phyloP scores from a whole-genome alignment of 2,888 invertebrate genomes.

The Dolichopus griseipennis region DNA sequence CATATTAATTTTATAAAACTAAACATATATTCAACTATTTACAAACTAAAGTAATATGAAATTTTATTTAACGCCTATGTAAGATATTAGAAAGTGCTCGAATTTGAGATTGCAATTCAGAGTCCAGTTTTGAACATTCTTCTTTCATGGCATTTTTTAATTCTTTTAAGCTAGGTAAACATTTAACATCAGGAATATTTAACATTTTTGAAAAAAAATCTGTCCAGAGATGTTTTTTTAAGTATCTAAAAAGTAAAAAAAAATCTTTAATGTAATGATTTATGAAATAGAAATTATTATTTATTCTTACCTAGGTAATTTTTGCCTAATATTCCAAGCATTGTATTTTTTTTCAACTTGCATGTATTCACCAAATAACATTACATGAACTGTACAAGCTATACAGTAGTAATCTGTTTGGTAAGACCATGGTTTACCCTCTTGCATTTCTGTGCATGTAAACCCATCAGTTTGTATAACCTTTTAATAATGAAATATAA shows the following conservation, averaged over 20 bases:
- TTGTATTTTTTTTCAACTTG: conserved; percentile 58
- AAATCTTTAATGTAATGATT: conserved; percentile 7
- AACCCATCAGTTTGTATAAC: conserved; percentile 74
- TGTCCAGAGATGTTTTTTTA: conserved; percentile 69
- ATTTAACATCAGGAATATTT: conserved; percentile 69
- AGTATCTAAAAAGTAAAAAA: conserved; percentile 49
- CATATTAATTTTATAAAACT: not conserved
- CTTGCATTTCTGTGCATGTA: conserved; percentile 86
- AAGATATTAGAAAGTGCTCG: conserved; percentile 40
- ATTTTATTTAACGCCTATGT: conserved; percentile 32
- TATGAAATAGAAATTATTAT: not conserved
- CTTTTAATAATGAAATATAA: conserved; percentile 35
- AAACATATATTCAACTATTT: not conserved
- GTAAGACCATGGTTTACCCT: conserved; percentile 86
- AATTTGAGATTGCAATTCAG: conserved; percentile 42
- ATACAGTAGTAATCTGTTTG: conserved; percentile 90
- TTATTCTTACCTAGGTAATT: conserved; percentile 54
- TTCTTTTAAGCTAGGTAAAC: conserved; percentile 57
- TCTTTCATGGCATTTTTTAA: conserved; percentile 38
- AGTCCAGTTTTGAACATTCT: conserved; percentile 42
- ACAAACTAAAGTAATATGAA: not conserved
- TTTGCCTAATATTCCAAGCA: conserved; percentile 61
- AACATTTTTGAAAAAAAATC: conserved; percentile 72
- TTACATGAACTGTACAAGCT: conserved; percentile 79
- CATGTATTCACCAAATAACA: conserved; percentile 87